A percentile compares a stretch with the other conserved stretches of the same genome.
These are phyloP conservation scores for Meiosimyza platycephala DNA, from an alignment of 2,888 invertebrate species.

Conservation along the genomic window DNA sequence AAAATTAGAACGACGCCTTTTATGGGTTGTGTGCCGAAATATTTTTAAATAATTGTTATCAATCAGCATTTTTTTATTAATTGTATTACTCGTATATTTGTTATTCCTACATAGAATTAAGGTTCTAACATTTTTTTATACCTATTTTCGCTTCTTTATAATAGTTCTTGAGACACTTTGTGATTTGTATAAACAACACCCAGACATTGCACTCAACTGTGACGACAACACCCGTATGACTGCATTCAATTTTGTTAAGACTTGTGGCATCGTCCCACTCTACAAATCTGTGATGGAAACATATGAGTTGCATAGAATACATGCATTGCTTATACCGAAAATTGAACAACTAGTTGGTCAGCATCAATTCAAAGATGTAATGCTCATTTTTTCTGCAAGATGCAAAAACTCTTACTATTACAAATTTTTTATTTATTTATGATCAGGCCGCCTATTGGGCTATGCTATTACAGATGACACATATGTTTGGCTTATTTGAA, in stretches of 20 bases:
- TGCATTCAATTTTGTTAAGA: constrained; percentile 78
- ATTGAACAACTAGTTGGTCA: constrained; percentile 71
- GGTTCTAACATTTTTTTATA: too few species aligned
- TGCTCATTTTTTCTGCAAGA: background rate
- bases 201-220: constrained; percentile 67
- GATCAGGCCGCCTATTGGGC: constrained; percentile 77
- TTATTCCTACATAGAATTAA: too few species aligned
- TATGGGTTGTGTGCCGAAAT: too few species aligned
- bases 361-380: constrained; percentile 76
- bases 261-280: constrained; percentile 75
- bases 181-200: constrained; percentile 68
- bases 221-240: constrained; percentile 74
- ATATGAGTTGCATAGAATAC: constrained; percentile 74
- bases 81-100: too few species aligned
- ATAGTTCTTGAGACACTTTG: constrained; percentile 73
- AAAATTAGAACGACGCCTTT: too few species aligned
- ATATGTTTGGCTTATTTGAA: constrained; percentile 76
- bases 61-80: too few species aligned
- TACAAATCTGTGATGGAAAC: constrained; percentile 74
- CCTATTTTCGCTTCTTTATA: background rate
- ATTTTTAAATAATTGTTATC: too few species aligned
- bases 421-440: constrained; percentile 21
- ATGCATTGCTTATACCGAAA: constrained; percentile 73
- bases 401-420: background rate
- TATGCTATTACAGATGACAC: constrained; percentile 75